Evolutionary conservation across 2,888 invertebrate genomes (phyloP).

Genomic region (Nineta flava): DNA sequence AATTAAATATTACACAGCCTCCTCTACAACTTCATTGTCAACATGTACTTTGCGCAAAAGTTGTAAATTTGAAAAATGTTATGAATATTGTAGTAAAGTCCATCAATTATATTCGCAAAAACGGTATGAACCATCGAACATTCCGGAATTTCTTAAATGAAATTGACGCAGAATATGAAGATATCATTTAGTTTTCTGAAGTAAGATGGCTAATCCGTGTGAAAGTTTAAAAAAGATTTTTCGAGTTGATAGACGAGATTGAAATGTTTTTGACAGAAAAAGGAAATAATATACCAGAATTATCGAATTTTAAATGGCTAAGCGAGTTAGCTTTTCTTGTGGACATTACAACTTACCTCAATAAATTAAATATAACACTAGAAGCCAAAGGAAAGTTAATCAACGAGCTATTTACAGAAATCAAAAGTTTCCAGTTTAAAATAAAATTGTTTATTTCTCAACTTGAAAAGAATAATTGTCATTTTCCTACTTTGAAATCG

Average conservation of each 20-base stretch:
- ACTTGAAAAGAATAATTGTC: constrained; percentile 12
- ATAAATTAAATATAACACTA: constrained; percentile 11
- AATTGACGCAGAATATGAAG: constrained; percentile 7
- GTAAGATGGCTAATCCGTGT: constrained; percentile 6
- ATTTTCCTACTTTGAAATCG: constrained; percentile 13
- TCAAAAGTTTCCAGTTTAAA: constrained; percentile 7
- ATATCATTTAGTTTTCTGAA: constrained; percentile 6
- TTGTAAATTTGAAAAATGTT: constrained; percentile 6
- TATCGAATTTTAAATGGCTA: constrained; percentile 9
- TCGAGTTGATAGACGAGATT: constrained; percentile 11
- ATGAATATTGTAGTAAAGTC: constrained; percentile 4
- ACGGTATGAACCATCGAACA: constrained; percentile 3
- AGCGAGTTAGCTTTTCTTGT: constrained; percentile 10
- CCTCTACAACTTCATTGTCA: constrained; percentile 1
- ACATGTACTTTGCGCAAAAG: constrained; percentile 5
- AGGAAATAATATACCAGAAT: constrained; percentile 11
- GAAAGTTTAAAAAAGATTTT: constrained; percentile 13
- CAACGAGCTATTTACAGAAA: constrained; percentile 7
- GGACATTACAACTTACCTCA: constrained; percentile 10
- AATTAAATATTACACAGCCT: not conserved
- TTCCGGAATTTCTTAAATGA: constrained; percentile 3
- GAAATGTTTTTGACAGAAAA: constrained; percentile 12
- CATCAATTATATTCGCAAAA: not conserved
- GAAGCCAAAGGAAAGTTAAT: constrained; percentile 11
- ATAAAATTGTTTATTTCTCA: constrained; percentile 11